A percentile compares a stretch with the other conserved stretches of the same genome.
Conservation (phyloP, 2,888 invertebrate genomes). For the Hypercompe scribonia region DNA sequence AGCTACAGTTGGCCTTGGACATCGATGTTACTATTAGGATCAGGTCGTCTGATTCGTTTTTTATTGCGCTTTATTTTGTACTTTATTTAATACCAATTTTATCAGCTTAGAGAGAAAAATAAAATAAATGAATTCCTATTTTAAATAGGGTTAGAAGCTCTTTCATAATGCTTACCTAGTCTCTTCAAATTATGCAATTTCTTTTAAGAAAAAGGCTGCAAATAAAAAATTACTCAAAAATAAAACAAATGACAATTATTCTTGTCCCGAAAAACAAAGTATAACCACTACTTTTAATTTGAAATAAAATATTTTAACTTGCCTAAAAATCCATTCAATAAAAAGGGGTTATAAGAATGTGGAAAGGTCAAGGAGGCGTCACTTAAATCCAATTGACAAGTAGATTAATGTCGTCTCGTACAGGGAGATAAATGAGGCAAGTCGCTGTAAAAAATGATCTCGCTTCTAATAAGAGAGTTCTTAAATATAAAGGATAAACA, state of each 20-base stretch:
- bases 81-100: no score
- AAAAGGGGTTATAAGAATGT: neutral
- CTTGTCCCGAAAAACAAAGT: neutral
- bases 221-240: neutral
- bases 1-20: neutral
- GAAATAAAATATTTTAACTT: neutral
- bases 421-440: conserved; percentile 12
- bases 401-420: conserved; percentile 12
- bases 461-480: neutral
- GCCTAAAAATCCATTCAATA: neutral
- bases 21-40: no score
- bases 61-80: no score
- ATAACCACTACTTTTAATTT: neutral
- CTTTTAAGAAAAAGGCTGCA: neutral
- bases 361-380: neutral
- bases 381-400: conserved; percentile 12
- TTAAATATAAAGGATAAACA: neutral
- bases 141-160: no score
- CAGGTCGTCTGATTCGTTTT: no score
- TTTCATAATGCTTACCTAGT: no score
- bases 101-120: no score
- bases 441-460: conserved; percentile 2
- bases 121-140: no score
- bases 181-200: no score
- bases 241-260: neutral